Conservation (phyloP, 2,113 vertebrate genomes). For the Tragelaphus scriptus region DNA sequence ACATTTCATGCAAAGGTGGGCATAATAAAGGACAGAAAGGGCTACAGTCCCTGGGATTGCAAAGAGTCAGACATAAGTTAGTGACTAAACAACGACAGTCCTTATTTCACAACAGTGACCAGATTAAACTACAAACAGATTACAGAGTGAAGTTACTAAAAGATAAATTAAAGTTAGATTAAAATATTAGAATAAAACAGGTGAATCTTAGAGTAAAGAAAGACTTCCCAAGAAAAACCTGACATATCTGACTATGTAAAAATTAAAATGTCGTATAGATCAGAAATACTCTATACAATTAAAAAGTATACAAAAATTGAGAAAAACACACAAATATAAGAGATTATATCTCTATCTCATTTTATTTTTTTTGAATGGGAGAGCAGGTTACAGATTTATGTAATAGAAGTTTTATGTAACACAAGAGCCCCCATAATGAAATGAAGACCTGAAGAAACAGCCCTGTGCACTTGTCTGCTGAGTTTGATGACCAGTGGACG, state of each 20-base stretch:
- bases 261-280: neutral
- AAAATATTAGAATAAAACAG: conserved; percentile 15
- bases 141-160: neutral
- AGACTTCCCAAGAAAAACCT: neutral
- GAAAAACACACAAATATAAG: neutral
- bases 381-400: neutral
- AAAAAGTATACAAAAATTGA: neutral
- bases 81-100: neutral
- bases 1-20: neutral
- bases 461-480: neutral
- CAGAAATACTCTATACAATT: conserved; percentile 4
- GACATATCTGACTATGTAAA: conserved; percentile 22
- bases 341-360: neutral
- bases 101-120: neutral
- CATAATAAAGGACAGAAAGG: neutral
- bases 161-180: neutral
- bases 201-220: neutral
- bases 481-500: neutral
- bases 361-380: neutral
- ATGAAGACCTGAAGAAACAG: neutral
- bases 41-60: neutral
- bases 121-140: conserved; percentile 1
- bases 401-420: neutral
- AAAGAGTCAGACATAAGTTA: neutral
- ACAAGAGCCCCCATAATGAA: neutral